A percentile compares a stretch with the other conserved stretches of the same genome.
These are phyloP conservation scores for Mycetomoellerius zeteki DNA, from an alignment of 1,140 invertebrate genomes.

Conservation along the genomic window DNA sequence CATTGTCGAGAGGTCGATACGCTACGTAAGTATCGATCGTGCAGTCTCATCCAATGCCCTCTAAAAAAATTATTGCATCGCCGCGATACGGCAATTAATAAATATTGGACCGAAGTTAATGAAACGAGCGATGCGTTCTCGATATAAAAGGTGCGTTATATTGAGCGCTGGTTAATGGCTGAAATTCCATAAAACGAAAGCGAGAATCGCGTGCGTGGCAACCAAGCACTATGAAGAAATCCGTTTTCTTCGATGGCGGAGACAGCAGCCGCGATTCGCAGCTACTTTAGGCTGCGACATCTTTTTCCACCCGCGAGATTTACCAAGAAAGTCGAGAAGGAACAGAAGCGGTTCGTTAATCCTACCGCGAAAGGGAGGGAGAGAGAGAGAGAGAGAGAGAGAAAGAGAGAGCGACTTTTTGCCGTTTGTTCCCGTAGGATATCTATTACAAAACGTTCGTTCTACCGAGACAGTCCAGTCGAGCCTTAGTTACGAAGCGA, in stretches of 20 bases:
- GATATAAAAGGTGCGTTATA: not conserved
- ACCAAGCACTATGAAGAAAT: not conserved
- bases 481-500: constrained; percentile 42
- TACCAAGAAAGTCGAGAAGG: constrained; percentile 47
- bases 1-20: constrained; percentile 35
- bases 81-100: constrained; percentile 22
- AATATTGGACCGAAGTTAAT: constrained; percentile 31
- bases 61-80: constrained; percentile 28
- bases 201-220: constrained; percentile 1
- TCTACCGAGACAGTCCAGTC: constrained; percentile 2
- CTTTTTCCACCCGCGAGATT: constrained; percentile 32
- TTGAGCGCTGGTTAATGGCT: constrained; percentile 44
- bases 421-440: constrained; percentile 34
- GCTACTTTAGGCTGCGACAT: constrained; percentile 18
- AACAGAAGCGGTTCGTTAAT: constrained; percentile 35
- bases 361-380: constrained; percentile 26
- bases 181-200: constrained; percentile 47
- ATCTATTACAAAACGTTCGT: not conserved
- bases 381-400: constrained; percentile 44
- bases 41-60: not conserved
- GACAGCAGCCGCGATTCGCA: constrained; percentile 39
- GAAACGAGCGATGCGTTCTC: constrained; percentile 13
- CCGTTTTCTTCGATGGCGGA: not conserved
- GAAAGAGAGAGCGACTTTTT: constrained; percentile 42
- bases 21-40: not conserved